Conservation (phyloP, 2,113 vertebrate species). For the Calidris pygmaea region DNA sequence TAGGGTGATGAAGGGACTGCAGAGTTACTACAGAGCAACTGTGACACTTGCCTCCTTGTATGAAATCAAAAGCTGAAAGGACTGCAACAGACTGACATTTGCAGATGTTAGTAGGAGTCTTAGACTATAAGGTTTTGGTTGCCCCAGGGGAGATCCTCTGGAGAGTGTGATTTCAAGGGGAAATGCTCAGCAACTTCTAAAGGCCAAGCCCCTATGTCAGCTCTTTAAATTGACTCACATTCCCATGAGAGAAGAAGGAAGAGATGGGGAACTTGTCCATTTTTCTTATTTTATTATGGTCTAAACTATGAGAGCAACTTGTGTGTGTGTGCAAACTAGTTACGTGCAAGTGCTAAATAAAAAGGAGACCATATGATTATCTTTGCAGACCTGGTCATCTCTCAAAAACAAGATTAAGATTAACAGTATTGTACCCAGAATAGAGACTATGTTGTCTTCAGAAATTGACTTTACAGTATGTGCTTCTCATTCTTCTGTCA, state of each 20-base stretch:
- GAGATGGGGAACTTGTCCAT: background rate
- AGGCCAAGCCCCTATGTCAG: background rate
- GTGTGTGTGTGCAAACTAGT: background rate
- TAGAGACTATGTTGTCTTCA: background rate
- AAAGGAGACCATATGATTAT: fast-evolving
- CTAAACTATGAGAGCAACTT: background rate
- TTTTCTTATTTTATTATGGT: background rate
- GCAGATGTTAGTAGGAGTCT: background rate
- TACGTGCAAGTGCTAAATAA: background rate
- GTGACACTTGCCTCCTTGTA: background rate
- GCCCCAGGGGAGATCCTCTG: background rate
- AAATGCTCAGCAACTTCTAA: background rate
- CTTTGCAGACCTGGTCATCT: background rate
- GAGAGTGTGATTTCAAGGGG: background rate
- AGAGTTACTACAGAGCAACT: background rate
- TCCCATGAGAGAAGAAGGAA: background rate
- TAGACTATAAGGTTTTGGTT: background rate
- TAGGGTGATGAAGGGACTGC: background rate
- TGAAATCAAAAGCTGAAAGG: background rate
- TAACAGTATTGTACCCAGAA: background rate
- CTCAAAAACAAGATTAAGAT: background rate
- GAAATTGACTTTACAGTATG: background rate
- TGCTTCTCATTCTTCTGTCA: background rate
- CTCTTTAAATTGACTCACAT: background rate
- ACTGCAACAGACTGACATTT: background rate